Evolutionary conservation across 2,888 invertebrate species (phyloP).

Genomic region (Synanthedon formicaeformis): DNA sequence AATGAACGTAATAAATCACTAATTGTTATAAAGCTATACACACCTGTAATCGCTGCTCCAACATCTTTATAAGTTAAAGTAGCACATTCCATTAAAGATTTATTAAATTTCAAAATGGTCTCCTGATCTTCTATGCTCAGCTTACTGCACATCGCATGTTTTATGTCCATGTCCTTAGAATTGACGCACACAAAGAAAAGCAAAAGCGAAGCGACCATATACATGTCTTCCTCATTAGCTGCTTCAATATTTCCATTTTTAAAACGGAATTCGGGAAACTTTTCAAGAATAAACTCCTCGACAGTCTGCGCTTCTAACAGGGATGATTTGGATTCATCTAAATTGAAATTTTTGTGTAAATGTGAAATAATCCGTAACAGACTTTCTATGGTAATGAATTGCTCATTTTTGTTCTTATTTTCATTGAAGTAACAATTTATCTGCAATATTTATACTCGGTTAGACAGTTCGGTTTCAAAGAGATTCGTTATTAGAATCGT

Average conservation of each 20-base stretch:
- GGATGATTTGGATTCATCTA: slow-evolving; percentile 55
- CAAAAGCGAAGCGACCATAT: slow-evolving; percentile 60
- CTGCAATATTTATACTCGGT: slow-evolving; percentile 23
- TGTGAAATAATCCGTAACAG: slow-evolving; percentile 45
- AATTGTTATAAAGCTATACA: not conserved
- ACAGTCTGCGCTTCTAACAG: slow-evolving; percentile 44
- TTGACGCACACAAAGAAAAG: slow-evolving; percentile 64
- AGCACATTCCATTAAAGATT: slow-evolving; percentile 58
- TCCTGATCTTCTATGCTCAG: slow-evolving; percentile 64
- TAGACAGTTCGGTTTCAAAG: not conserved
- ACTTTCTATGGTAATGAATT: slow-evolving; percentile 31
- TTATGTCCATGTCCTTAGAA: slow-evolving; percentile 65
- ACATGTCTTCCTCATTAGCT: slow-evolving; percentile 35
- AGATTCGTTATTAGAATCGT: not conserved
- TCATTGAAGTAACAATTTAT: slow-evolving; percentile 59
- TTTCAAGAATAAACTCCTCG: slow-evolving; percentile 48
- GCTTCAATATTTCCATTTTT: slow-evolving; percentile 38
- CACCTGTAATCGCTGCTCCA: slow-evolving; percentile 50
- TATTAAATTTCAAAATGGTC: slow-evolving; percentile 65
- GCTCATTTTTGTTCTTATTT: slow-evolving; percentile 19
- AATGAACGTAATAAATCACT: too few species aligned
- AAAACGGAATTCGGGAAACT: slow-evolving; percentile 64
- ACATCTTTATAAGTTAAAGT: slow-evolving; percentile 47
- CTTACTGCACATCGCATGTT: slow-evolving; percentile 67
- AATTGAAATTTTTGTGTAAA: slow-evolving; percentile 46